Evolutionary conservation across 2,888 invertebrate genomes (phyloP).

Genomic region (Lathronympha strigana): DNA sequence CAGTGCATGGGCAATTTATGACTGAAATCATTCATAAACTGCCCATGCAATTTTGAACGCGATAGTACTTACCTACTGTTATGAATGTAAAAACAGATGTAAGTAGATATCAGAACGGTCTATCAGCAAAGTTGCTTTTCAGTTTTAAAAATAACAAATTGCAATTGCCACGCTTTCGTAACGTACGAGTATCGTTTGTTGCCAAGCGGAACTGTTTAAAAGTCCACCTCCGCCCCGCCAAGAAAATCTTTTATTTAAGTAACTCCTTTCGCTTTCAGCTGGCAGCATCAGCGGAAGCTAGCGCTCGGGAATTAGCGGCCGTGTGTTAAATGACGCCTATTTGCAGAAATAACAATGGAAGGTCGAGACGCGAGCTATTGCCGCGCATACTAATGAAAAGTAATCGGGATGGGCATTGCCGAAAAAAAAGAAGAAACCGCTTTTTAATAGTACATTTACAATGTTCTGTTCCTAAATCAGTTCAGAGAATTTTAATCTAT

Average conservation of each 20-base stretch:
- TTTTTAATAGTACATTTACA: not conserved
- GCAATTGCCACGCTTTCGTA: conserved; percentile 54
- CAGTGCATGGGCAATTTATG: too few relatives aligned
- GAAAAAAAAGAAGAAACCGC: not conserved
- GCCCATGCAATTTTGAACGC: too few relatives aligned
- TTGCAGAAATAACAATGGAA: conserved; percentile 77
- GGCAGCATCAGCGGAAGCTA: conserved; percentile 65
- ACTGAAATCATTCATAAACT: too few relatives aligned
- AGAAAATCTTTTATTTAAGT: conserved; percentile 59
- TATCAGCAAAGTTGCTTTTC: conserved; percentile 9
- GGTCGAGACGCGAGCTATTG: conserved; percentile 68
- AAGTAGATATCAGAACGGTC: conserved; percentile 1
- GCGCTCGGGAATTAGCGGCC: conserved; percentile 75
- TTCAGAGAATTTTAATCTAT: not conserved
- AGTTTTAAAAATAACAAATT: conserved; percentile 37
- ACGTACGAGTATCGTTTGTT: conserved; percentile 54
- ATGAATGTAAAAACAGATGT: not conserved
- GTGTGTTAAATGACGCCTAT: conserved; percentile 72
- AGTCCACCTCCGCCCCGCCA: conserved; percentile 50
- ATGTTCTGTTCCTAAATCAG: not conserved
- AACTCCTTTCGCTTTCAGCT: conserved; percentile 72
- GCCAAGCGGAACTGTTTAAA: conserved; percentile 57
- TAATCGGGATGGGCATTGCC: conserved; percentile 28
- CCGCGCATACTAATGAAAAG: conserved; percentile 67
- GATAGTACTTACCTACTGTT: not conserved